These are phyloP conservation scores for Tetramorium simillimum DNA, from an alignment of 1,140 invertebrate genomes.

Conservation along the genomic window DNA sequence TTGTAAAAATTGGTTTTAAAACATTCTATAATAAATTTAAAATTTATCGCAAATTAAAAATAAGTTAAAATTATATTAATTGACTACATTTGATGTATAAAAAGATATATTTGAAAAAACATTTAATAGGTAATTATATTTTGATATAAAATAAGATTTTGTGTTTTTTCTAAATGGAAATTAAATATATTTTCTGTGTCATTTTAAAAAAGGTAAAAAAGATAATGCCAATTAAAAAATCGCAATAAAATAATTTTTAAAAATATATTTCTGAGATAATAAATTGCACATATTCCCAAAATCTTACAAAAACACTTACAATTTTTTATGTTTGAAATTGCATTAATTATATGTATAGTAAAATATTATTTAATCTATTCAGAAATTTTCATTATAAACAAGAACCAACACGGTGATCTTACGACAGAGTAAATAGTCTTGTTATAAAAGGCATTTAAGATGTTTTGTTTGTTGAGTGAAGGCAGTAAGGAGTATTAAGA, in stretches of 20 bases:
- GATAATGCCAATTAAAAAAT: neutral
- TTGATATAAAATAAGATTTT: too few relatives aligned
- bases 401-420: neutral
- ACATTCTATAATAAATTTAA: neutral
- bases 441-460: conserved; percentile 57
- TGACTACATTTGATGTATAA: neutral
- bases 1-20: neutral
- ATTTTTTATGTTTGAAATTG: neutral
- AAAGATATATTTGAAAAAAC: neutral
- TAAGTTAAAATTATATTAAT: neutral
- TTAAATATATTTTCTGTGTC: neutral
- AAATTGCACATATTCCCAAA: neutral
- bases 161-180: neutral
- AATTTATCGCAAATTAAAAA: neutral
- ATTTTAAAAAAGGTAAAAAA: neutral
- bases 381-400: conserved; percentile 27
- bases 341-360: conserved; percentile 23
- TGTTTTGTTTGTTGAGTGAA: conserved; percentile 39
- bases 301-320: neutral
- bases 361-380: neutral
- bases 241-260: neutral
- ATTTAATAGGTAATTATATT: neutral
- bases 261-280: neutral
- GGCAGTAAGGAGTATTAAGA: conserved; percentile 47
- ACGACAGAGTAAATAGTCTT: neutral